Base-by-base conservation (phyloP, 2,888 invertebrate genomes). In the Nasonia oneida region DNA sequence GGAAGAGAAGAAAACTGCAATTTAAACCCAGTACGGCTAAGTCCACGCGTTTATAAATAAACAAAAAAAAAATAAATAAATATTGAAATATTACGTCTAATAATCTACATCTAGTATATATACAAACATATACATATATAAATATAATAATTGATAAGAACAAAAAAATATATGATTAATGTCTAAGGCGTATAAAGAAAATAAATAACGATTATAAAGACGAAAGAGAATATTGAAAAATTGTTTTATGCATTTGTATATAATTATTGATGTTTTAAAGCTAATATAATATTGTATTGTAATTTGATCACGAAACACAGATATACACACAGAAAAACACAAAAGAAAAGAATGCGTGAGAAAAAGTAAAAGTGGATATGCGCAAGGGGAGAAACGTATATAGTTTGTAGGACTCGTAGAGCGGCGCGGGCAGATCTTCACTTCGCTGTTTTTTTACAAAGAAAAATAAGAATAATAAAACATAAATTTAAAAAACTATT, bases 211-310 rank as follows among this genome's bases (percentile, higher is more conserved):
- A 90, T 91, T 90, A 90, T 89, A 89, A 86, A 89, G 88, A 90
- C 88, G 87, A 89, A 90, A 89, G 89, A 88, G 89, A 89, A 91
- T 90, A 91, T 91, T 90, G 88, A 90, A 87, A 90, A 91, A 91
- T 92, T 91, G 92, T 93, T 93, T 93, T 92, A 92, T 92, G 92
- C 91, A 93, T 93, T 93, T 93, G 93, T 93, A 93, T 91, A 93
- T 93, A 93, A 92, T 92, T 92, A 93, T 93, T 91, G 91, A 92
- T 92, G 92, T 93, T 93, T 93, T 92, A 92, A 92, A 92, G 90
- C 89, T 91, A 90, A 91, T 91, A 90, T 91, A 91, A 89, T 91
- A 91, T 91, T 91, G 89, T 90, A 90, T 88, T 91, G 90, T 91
- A 90, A 89, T 89, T 90, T 91, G 89, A 91, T 90, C 90, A 90